Evolutionary conservation across 2,113 vertebrate genomes (phyloP).

Genomic region (Cyrtonyx montezumae): DNA sequence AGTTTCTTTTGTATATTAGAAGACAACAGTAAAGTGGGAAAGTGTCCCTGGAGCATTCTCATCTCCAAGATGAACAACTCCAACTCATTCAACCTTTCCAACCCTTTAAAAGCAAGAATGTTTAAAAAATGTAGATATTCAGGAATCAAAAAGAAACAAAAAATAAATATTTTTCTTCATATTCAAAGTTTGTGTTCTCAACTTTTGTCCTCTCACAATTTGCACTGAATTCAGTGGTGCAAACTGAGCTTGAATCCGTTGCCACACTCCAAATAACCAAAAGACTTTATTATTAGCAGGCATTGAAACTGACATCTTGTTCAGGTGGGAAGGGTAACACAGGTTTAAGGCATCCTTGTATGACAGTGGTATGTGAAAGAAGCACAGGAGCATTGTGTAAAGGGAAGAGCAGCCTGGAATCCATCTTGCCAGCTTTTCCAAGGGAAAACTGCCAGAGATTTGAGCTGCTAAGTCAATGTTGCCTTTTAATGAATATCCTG

Average conservation of each 20-base stretch:
- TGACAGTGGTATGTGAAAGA: background rate
- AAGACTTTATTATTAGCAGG: conserved; percentile 12
- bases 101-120: background rate
- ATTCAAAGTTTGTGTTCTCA: background rate
- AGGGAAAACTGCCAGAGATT: conserved; percentile 17
- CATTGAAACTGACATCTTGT: background rate
- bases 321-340: background rate
- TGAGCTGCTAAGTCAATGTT: conserved; percentile 52
- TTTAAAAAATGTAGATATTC: background rate
- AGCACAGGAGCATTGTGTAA: background rate
- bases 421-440: conserved; percentile 7
- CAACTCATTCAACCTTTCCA: background rate
- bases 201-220: background rate
- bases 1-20: background rate
- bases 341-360: background rate
- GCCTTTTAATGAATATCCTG: conserved; percentile 56
- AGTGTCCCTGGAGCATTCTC: background rate
- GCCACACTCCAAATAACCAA: background rate
- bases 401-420: conserved; percentile 19
- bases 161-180: background rate
- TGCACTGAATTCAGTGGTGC: background rate
- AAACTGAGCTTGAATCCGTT: background rate
- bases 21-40: background rate
- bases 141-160: too few species aligned
- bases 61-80: background rate